Evolutionary conservation across 2,888 invertebrate species (phyloP).

Genomic region (Dione vanillae): DNA sequence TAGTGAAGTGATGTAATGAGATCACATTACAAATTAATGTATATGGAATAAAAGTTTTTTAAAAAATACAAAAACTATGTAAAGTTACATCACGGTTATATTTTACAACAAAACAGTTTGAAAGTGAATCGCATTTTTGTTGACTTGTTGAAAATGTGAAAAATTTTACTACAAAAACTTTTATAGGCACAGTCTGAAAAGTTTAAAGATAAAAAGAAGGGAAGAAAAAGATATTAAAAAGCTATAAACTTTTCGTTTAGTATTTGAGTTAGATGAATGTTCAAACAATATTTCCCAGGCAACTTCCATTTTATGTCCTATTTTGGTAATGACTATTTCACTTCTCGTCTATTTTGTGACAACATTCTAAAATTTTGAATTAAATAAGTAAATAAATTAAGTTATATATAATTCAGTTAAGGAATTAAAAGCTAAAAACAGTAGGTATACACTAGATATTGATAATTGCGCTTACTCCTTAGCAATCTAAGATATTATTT

Average conservation of each 20-base stretch:
- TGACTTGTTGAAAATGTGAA: slow-evolving; percentile 22
- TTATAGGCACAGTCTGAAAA: slow-evolving; percentile 32
- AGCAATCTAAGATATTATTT: too few species aligned
- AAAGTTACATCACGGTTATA: neutral
- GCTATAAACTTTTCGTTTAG: slow-evolving; percentile 38
- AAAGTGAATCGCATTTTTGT: neutral
- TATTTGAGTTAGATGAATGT: slow-evolving; percentile 34
- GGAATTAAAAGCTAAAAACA: too few species aligned
- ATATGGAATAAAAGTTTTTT: too few species aligned
- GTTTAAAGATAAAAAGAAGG: slow-evolving; percentile 36
- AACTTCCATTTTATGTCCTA: slow-evolving; percentile 31
- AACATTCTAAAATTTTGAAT: neutral
- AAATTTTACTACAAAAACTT: slow-evolving; percentile 35
- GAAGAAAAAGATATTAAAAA: slow-evolving; percentile 35
- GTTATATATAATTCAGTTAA: too few species aligned
- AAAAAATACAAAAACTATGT: neutral
- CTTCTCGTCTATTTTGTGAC: neutral
- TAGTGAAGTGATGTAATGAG: too few species aligned
- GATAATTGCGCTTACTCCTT: too few species aligned
- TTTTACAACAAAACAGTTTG: slow-evolving; percentile 17
- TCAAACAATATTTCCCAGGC: slow-evolving; percentile 29
- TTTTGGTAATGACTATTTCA: slow-evolving; percentile 15
- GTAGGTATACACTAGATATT: too few species aligned
- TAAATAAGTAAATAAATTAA: too few species aligned
- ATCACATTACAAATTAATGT: neutral